These are phyloP conservation scores for Podabrus alpinus DNA, from an alignment of 2,888 invertebrate genomes.

Conservation along the genomic window DNA sequence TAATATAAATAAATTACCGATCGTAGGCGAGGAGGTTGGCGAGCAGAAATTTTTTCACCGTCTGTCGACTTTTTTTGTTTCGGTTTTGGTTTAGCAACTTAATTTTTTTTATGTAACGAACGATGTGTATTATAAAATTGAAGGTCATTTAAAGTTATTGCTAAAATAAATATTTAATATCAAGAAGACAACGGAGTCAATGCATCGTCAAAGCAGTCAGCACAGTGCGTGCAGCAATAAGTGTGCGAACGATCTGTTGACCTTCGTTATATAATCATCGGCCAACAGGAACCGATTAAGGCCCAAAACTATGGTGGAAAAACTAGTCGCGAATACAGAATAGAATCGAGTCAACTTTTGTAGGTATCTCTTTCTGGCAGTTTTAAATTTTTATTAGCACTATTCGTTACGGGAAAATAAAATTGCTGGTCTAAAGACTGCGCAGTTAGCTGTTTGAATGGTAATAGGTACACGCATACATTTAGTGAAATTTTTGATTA, in stretches of 20 bases:
- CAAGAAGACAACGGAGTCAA: neutral
- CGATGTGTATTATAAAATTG: neutral
- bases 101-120: conserved; percentile 1
- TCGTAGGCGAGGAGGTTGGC: neutral
- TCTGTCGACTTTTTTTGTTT: neutral
- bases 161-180: neutral
- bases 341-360: conserved; percentile 13
- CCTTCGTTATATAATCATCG: conserved; percentile 20
- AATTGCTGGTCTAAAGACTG: neutral
- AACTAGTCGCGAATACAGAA: conserved; percentile 24
- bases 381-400: neutral
- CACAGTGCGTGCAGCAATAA: conserved; percentile 5
- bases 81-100: neutral
- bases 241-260: conserved; percentile 16
- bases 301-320: conserved; percentile 19
- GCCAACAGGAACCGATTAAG: conserved; percentile 23
- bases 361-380: neutral
- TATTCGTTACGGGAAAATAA: neutral
- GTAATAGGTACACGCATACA: neutral
- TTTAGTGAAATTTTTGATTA: neutral
- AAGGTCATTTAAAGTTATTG: conserved; percentile 1
- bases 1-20: neutral
- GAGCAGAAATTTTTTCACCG: neutral
- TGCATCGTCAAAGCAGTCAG: neutral
- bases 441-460: neutral